These are phyloP conservation scores for Trachops cirrhosus DNA, from an alignment of 2,797 vertebrate species.

Conservation along the genomic window DNA sequence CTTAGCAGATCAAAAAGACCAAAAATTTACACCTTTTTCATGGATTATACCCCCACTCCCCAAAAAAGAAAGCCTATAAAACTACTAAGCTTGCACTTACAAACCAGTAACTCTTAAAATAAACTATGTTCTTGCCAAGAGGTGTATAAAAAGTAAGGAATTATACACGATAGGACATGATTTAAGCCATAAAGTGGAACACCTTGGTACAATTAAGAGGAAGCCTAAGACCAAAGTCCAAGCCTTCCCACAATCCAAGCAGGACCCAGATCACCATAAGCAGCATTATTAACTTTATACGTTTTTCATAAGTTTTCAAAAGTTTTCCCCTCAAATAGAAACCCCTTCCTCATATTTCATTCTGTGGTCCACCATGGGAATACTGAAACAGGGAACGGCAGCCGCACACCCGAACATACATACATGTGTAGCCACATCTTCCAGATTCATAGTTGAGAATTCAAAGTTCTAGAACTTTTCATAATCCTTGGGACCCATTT, in stretches of 20 bases:
- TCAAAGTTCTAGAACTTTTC: constrained; percentile 57
- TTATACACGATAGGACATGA: constrained; percentile 74
- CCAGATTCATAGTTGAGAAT: constrained; percentile 22
- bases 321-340: neutral
- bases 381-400: constrained; percentile 44
- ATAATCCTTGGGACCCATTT: neutral
- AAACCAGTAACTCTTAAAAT: constrained; percentile 77
- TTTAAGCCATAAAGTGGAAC: constrained; percentile 72
- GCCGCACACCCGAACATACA: neutral
- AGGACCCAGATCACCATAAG: neutral
- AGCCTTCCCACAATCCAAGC: neutral
- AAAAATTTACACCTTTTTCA: constrained; percentile 65
- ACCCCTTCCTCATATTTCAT: constrained; percentile 40
- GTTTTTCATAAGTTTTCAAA: neutral
- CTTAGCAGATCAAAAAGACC: constrained; percentile 32
- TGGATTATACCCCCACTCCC: constrained; percentile 24
- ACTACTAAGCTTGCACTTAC: constrained; percentile 73
- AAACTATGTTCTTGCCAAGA: constrained; percentile 77
- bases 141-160: constrained; percentile 69
- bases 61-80: constrained; percentile 67
- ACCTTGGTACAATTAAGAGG: constrained; percentile 54
- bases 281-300: neutral
- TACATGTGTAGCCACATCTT: neutral
- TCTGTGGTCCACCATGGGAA: constrained; percentile 51
- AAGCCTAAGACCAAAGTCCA: constrained; percentile 61